These are phyloP conservation scores for Euwallacea similis DNA, from an alignment of 1,140 invertebrate species.

Conservation along the genomic window DNA sequence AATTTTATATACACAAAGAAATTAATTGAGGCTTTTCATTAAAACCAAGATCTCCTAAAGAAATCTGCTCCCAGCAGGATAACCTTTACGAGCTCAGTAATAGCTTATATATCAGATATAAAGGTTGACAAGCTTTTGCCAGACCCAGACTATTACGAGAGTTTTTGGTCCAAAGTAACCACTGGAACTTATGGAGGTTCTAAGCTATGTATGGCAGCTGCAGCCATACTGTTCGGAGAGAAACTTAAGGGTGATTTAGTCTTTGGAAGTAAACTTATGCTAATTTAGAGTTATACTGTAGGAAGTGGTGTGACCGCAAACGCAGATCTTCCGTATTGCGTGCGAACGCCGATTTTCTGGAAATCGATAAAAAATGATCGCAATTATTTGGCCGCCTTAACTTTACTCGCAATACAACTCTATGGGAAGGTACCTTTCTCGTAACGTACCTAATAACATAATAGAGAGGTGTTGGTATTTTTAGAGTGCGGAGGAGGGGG, in stretches of 20 bases:
- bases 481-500: slow-evolving; percentile 35
- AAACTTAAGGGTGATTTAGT: slow-evolving; percentile 57
- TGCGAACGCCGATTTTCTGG: slow-evolving; percentile 17
- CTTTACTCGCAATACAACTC: neutral
- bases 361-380: neutral
- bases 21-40: neutral
- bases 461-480: neutral
- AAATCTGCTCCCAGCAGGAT: slow-evolving; percentile 55
- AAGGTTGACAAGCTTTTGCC: slow-evolving; percentile 48
- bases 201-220: slow-evolving; percentile 69
- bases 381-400: neutral
- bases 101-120: slow-evolving; percentile 53
- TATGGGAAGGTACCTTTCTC: slow-evolving; percentile 4
- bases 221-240: slow-evolving; percentile 63
- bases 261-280: neutral
- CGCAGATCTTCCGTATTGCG: slow-evolving; percentile 9
- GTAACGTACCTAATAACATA: neutral
- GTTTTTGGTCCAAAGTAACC: neutral
- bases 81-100: slow-evolving; percentile 52
- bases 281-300: neutral
- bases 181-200: slow-evolving; percentile 48
- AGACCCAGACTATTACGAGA: neutral
- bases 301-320: slow-evolving; percentile 10
- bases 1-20: neutral
- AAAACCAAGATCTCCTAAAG: slow-evolving; percentile 53